Evolutionary conservation across 2,888 invertebrate genomes (phyloP).

Genomic region (Ophion slaviceki): DNA sequence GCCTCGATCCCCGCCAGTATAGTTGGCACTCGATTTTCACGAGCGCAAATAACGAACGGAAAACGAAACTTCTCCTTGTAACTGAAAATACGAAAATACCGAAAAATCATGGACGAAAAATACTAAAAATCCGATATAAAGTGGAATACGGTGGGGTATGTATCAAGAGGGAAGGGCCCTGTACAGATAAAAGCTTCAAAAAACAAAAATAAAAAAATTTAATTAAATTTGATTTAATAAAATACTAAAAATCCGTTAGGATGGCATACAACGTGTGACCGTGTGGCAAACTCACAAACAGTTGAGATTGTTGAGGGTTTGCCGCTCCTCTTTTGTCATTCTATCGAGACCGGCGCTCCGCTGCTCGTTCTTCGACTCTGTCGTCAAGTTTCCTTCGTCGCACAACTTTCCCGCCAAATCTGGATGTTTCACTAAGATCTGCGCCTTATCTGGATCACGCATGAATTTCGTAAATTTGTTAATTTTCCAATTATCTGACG

Average conservation of each 20-base stretch:
- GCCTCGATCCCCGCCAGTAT: conserved; percentile 86
- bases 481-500: background rate
- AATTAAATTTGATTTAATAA: no score
- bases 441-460: conserved; percentile 84
- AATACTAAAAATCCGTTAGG: background rate
- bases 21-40: conserved; percentile 86
- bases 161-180: no score
- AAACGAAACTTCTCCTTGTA: conserved; percentile 88
- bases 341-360: conserved; percentile 85
- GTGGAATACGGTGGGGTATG: no score
- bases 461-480: background rate
- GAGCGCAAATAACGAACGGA: conserved; percentile 88
- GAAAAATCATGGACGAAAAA: background rate
- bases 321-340: conserved; percentile 85
- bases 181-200: no score
- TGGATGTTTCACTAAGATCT: conserved; percentile 86
- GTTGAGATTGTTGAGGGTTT: conserved; percentile 84
- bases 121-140: background rate
- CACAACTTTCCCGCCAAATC: conserved; percentile 87
- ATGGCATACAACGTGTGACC: background rate
- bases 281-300: conserved; percentile 75
- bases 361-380: conserved; percentile 87
- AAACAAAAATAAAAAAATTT: no score
- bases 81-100: conserved; percentile 79
- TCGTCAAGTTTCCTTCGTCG: conserved; percentile 85